Evolutionary conservation across 2,888 invertebrate species (phyloP), one percentile per base, ranked within the genome.

Genomic region (Epirrita christyi): DNA sequence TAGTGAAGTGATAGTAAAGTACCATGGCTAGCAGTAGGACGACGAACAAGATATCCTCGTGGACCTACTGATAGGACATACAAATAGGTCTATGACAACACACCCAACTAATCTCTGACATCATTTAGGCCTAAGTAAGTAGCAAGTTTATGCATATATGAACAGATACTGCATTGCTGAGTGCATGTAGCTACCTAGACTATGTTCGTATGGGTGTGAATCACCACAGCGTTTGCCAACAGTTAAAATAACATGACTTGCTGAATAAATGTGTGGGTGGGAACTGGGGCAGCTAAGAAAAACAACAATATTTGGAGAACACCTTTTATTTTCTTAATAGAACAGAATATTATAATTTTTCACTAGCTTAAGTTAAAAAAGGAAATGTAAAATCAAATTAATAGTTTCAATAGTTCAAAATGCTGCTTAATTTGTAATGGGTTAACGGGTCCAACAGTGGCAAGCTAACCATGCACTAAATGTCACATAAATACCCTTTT

Each of bases 261-360:
- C 86, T 74, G 69, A 78, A 75, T 70, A 67, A 60, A 60, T 41
- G 67, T 61, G 82, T 82, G 78, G 81, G 81, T 61, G 73, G 59
- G 60, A 63, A 71, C 11, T 2, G 29, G 13, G 27, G 5, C 44
- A 46, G 70, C 66, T 73, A 68, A 85, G 81, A 68, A 67, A 86
- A 86, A 86, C 81, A 84, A 80, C 72, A 75, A 71, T 76, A 70
- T 76, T 78, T 76, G 77, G 85, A 85, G 89, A 88, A 89, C 86
- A 85, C 80, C 79, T 84, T 89, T 91, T 87, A 86, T 89, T 86
- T 81, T 88, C 81, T 88, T 83, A 86, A 81, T 88, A 89, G 89
- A 92, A 91, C 90, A 88, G 86, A 87, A 88, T 87, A 83, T 87
- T 88, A 87, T 88, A 89, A 88, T 87, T 88, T 86, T 83, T 81